Evolutionary conservation across 2,888 invertebrate genomes (phyloP).

Genomic region (Sussaba pulchella): DNA sequence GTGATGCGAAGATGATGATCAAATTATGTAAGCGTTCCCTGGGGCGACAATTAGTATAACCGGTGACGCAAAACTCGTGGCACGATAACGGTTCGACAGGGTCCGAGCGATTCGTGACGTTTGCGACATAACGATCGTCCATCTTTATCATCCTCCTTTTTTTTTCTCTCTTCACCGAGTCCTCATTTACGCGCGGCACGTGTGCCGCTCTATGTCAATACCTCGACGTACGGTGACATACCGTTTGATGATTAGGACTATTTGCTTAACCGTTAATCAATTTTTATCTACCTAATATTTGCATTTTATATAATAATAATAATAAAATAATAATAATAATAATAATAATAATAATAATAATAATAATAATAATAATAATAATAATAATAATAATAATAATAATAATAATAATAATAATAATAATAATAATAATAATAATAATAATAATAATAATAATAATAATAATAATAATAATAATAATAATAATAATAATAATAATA

Average conservation of each 20-base stretch:
- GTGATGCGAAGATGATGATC: constrained; percentile 30
- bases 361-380: too few species aligned
- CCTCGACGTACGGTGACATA: constrained; percentile 35
- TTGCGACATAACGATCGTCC: constrained; percentile 24
- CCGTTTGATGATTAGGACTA: constrained; percentile 21
- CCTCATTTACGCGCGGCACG: constrained; percentile 62
- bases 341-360: too few species aligned
- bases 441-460: too few species aligned
- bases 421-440: too few species aligned
- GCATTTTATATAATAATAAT: too few species aligned
- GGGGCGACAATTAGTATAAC: constrained; percentile 13
- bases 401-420: too few species aligned
- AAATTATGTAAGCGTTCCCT: constrained; percentile 28
- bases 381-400: too few species aligned
- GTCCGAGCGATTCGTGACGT: constrained; percentile 45
- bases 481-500: too few species aligned
- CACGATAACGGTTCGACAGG: constrained; percentile 53
- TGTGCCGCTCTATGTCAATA: constrained; percentile 55
- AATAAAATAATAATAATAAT: too few species aligned
- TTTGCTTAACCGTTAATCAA: not conserved
- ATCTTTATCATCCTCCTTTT: constrained; percentile 11
- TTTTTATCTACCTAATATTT: too few species aligned
- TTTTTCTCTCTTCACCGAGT: constrained; percentile 28
- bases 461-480: too few species aligned
- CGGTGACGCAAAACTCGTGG: constrained; percentile 48